A percentile compares a stretch with the other conserved stretches of the same genome.
These are phyloP conservation scores for Diabrotica undecimpunctata DNA, from an alignment of 1,140 invertebrate species.

Conservation along the genomic window DNA sequence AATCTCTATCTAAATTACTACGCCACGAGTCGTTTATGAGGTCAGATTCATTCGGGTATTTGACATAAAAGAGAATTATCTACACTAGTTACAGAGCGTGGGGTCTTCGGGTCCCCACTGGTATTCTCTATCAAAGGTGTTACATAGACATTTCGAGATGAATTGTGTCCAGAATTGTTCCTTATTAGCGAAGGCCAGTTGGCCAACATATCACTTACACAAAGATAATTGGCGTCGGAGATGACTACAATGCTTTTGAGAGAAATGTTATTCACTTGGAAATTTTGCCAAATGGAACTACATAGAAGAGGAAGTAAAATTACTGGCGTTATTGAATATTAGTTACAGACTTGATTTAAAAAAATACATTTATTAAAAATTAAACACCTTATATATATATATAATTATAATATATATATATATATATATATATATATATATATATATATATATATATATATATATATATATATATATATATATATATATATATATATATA, in stretches of 20 bases:
- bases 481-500: too few relatives aligned
- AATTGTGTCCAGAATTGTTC: constrained; percentile 8
- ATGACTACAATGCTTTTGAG: neutral
- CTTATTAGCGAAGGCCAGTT: constrained; percentile 4
- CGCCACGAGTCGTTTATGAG: neutral
- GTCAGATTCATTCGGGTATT: neutral
- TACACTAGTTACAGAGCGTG: constrained; percentile 10
- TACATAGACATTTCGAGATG: constrained; percentile 10
- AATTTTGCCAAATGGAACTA: neutral
- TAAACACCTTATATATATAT: too few relatives aligned
- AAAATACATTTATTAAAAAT: too few relatives aligned
- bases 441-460: too few relatives aligned
- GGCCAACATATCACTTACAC: constrained; percentile 9
- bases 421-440: too few relatives aligned
- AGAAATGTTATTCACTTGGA: neutral
- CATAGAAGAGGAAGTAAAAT: too few relatives aligned
- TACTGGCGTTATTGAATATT: too few relatives aligned
- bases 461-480: too few relatives aligned
- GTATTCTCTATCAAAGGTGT: constrained; percentile 9
- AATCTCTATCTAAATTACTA: too few relatives aligned
- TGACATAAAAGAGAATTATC: constrained; percentile 13
- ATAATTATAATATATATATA: too few relatives aligned
- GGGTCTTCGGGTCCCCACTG: neutral
- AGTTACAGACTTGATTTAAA: too few relatives aligned
- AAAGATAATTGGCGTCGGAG: constrained; percentile 4